Base-by-base conservation (phyloP, 2,888 invertebrate species). In the Apamea anceps region DNA sequence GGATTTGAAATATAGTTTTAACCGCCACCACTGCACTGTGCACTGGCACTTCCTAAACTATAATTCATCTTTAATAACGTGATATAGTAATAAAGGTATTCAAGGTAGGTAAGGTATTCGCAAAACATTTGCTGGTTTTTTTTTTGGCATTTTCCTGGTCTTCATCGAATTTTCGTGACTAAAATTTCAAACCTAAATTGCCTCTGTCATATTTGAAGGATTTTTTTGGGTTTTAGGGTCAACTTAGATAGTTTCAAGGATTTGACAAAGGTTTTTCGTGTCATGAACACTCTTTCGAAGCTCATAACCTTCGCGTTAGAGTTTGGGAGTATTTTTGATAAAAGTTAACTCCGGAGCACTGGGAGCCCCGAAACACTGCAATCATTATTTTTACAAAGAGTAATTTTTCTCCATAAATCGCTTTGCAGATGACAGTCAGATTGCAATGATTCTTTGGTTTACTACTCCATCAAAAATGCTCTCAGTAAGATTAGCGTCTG, bases 111-210 rank as follows among this genome's bases (percentile, higher is more conserved):
- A n/a, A n/a, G n/a, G 32, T 32, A 81, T 82, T 83, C 21, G 66
- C 54, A 28, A 71, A 72, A 67, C 65, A 51, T 28, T 82, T 75
- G 60, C 72, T 80, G 37, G 63, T 42, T 75, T 81, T 54, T 81
- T 54, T 79, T 85, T 84, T 72, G 62, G 63, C 67, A 77, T 85
- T 90, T 86, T 90, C 85, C 89, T 85, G 63, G 76, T 81, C 67
- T 81, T 71, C 75, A 21, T 75, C 32, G 45, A 71, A 60, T 70
- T 54, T 45, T 60, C 79, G 82, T 91, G 90, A 82, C 76, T 72
- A 80, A 89, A 83, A 87, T 88, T 70, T 54, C 10, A 78, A 86
- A 63, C 13, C 7, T 48, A 42, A 65, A 48, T 65, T 57, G 74
- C 79, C 81, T 86, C 81, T 75, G 28, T 84, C 65, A 32, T 54